Base-by-base conservation (phyloP, 2,113 vertebrate genomes). In the Lycocorax pyrrhopterus region DNA sequence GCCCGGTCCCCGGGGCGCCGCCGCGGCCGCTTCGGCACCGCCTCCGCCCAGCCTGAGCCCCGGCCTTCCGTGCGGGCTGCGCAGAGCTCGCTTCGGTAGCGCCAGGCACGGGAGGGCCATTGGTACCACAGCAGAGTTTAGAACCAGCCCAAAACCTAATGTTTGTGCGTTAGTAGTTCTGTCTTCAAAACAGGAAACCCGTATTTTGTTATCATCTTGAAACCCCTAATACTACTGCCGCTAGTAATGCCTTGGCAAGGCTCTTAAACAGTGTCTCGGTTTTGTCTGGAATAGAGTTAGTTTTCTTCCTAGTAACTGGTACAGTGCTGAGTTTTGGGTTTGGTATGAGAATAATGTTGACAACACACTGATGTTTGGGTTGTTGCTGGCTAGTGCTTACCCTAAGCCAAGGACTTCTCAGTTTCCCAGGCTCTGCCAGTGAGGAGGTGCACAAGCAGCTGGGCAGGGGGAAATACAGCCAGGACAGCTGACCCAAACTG, bases 51-150 rank as follows among this genome's bases (percentile, higher is more conserved):
- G 30, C 12, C 79, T 0, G 55, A 37, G 49, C 35, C 52, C 35
- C 51, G 16, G 37, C 44, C 15, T 9, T 1, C 30, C 32, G 6
- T 4, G 27, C 10, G 44, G 14, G 35, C 44, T 56, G 43, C 51
- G 19, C 8, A 2, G 13, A 22, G 62, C 35, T n/a, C 25, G 7
- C 19, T 12, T 1, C 4, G 21, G 18, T 5, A 17, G 9, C 6
- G 23, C 53, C 73, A 1, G 22, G 0, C 44, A 0, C 17, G 4
- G 23, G 0, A 2, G 19, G 44, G 25, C 35, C 21, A 1, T 0
- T 2, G 26, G 46, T 2, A 7, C 25, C 32, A 3, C 69, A 17
- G 84, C 27, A 2, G 32, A 3, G 26, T 1, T 14, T 4, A 12
- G 20, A 74, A 64, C 6, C 46, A 13, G 29, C 52, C 6, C 16